Conservation (phyloP, 2,797 vertebrate genomes). For the Rhyacichthys aspro region DNA sequence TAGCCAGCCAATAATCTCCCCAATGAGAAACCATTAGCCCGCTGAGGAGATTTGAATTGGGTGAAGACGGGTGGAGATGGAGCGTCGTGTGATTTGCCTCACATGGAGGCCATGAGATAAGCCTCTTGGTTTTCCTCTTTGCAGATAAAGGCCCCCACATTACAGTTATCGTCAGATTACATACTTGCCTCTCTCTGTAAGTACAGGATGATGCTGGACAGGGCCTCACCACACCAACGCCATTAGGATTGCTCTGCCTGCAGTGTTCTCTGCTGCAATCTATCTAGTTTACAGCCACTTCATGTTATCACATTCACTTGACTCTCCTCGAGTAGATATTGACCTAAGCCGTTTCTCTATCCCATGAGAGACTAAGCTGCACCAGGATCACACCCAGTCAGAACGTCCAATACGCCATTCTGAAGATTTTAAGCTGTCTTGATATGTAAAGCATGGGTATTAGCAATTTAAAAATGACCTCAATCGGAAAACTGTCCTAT, state of each 20-base stretch:
- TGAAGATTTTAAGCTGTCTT: background rate
- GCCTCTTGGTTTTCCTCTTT: constrained; percentile 53
- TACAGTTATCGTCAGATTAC: constrained; percentile 71
- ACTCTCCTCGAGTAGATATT: constrained; percentile 64
- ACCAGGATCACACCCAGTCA: constrained; percentile 20
- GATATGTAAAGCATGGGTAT: background rate
- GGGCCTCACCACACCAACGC: constrained; percentile 28
- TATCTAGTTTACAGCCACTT: constrained; percentile 69
- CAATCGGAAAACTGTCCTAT: background rate
- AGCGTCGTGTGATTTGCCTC: constrained; percentile 59
- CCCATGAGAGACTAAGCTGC: constrained; percentile 17
- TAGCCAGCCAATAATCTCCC: constrained; percentile 63
- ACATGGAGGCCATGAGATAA: constrained; percentile 64
- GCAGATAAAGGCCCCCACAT: constrained; percentile 66
- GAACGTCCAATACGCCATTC: constrained; percentile 13
- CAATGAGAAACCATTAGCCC: constrained; percentile 58
- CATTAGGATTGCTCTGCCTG: constrained; percentile 58
- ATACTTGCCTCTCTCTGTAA: constrained; percentile 53
- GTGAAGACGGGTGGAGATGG: constrained; percentile 35
- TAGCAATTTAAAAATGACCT: too few relatives aligned
- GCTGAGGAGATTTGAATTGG: constrained; percentile 32
- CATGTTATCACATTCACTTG: constrained; percentile 69
- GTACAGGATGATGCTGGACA: constrained; percentile 50
- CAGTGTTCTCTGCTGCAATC: constrained; percentile 48
- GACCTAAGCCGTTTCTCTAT: constrained; percentile 46